phyloP scores from a whole-genome alignment of 2,797 vertebrate species.

The Echeneis naucrates region DNA sequence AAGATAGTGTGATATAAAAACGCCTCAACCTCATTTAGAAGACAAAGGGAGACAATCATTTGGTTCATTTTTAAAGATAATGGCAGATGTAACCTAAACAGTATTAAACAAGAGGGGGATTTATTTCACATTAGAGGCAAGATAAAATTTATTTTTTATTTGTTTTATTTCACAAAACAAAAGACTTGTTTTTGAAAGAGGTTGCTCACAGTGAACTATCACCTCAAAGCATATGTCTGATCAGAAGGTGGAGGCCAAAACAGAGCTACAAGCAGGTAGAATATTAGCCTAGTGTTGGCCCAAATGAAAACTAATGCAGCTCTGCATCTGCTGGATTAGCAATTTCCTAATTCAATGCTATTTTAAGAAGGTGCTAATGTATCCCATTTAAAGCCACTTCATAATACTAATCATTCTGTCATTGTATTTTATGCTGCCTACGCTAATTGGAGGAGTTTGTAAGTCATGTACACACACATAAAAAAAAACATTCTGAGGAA shows the following conservation, averaged over 20 bases:
- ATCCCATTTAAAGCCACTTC: no score
- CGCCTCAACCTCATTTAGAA: neutral
- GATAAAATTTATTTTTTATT: no score
- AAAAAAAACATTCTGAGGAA: conserved; percentile 6
- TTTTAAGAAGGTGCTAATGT: no score
- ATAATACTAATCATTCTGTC: no score
- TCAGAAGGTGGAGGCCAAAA: neutral
- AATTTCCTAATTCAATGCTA: neutral
- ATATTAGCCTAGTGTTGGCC: neutral
- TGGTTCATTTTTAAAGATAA: neutral
- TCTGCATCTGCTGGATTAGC: neutral
- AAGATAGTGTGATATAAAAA: neutral
- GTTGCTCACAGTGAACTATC: no score
- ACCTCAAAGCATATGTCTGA: neutral
- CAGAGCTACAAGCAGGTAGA: neutral
- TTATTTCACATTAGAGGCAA: neutral
- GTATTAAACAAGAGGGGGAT: neutral
- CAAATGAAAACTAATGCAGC: neutral
- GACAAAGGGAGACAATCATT: neutral
- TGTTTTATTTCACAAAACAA: no score
- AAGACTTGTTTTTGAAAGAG: no score
- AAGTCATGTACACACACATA: conserved; percentile 29
- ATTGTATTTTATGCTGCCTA: neutral
- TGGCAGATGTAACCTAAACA: neutral
- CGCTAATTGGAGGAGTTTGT: conserved; percentile 14